Percentiles rank a stretch among this genome's conserved stretches.
Conservation (phyloP, 2,888 invertebrate species). For the Halictus quadricinctus region DNA sequence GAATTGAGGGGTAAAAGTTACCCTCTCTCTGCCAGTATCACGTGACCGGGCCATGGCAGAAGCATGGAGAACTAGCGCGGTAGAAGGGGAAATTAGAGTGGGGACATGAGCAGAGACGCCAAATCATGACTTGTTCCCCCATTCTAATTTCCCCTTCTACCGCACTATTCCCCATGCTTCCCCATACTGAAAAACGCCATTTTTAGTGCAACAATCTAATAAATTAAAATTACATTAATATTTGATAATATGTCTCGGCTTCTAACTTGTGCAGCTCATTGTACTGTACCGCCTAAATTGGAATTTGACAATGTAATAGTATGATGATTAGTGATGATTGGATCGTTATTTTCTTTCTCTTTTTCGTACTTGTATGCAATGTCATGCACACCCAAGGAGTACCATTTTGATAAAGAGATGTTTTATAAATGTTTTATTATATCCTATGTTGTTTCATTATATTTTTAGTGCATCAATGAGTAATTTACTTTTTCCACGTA, state of each 20-base stretch:
- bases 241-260: neutral
- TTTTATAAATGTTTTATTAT: conserved; percentile 30
- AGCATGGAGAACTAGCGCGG: no score
- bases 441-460: conserved; percentile 22
- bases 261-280: neutral
- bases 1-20: no score
- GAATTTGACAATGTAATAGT: neutral
- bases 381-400: conserved; percentile 29
- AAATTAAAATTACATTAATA: neutral
- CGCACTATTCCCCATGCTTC: no score
- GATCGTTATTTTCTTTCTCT: neutral
- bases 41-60: no score
- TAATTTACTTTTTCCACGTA: neutral
- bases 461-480: conserved; percentile 16
- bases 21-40: no score
- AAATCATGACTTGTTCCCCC: no score
- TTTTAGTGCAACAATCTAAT: neutral
- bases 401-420: conserved; percentile 36
- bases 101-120: no score
- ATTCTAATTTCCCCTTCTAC: no score
- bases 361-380: neutral
- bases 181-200: neutral
- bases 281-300: neutral
- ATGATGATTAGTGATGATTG: neutral
- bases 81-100: no score